These are phyloP conservation scores for Lepidurus packardi DNA, from an alignment of 1,140 invertebrate genomes.

Conservation along the genomic window DNA sequence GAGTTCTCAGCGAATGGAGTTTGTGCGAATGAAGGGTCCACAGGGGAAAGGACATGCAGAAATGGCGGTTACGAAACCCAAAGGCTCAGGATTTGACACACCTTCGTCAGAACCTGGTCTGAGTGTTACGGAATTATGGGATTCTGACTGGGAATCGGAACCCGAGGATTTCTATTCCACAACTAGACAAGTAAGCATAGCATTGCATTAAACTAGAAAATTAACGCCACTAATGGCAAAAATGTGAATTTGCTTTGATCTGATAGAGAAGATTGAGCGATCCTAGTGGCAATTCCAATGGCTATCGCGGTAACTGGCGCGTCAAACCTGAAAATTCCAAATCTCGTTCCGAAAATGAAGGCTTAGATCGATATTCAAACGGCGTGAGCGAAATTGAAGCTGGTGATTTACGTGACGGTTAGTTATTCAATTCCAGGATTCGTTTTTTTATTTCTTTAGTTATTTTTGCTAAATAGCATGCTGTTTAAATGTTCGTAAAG, in stretches of 20 bases:
- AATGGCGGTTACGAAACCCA: constrained; percentile 91
- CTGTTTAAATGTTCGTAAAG: too few species aligned
- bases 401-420: constrained; percentile 86
- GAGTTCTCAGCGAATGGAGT: constrained; percentile 82
- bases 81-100: constrained; percentile 83
- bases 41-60: constrained; percentile 94
- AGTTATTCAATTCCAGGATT: constrained; percentile 39
- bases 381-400: constrained; percentile 87
- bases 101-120: constrained; percentile 88
- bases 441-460: constrained; percentile 35
- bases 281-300: constrained; percentile 86
- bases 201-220: neutral
- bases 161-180: constrained; percentile 66
- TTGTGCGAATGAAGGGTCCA: constrained; percentile 95
- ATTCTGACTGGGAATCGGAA: constrained; percentile 78
- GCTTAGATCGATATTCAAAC: constrained; percentile 63
- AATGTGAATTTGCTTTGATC: neutral
- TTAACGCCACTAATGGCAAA: neutral
- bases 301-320: constrained; percentile 38
- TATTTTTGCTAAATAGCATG: too few species aligned
- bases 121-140: constrained; percentile 75
- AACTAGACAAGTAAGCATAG: constrained; percentile 7
- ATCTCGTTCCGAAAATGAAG: constrained; percentile 86
- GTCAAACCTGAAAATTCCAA: constrained; percentile 51
- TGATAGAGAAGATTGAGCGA: constrained; percentile 80